Percentiles rank a stretch among this genome's conserved stretches.
phyloP scores from a whole-genome alignment of 2,113 vertebrate species.

The Spheniscus mendiculus region DNA sequence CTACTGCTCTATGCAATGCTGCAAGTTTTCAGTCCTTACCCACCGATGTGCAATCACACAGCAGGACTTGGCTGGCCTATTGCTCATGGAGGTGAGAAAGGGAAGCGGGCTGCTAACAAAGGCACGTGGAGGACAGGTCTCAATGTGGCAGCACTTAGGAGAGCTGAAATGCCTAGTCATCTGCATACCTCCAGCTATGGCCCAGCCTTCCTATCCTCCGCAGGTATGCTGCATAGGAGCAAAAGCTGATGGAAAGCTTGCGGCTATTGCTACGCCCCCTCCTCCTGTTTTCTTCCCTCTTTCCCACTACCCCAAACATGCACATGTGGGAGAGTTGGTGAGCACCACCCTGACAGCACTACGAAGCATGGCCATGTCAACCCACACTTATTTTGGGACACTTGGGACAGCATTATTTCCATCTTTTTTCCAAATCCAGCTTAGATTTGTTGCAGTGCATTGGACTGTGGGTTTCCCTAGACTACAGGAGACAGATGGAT shows the following conservation, averaged over 20 bases:
- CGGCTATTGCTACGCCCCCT: background rate
- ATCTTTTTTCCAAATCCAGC: background rate
- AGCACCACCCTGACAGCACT: background rate
- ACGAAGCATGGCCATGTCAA: background rate
- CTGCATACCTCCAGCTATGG: background rate
- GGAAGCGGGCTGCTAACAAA: background rate
- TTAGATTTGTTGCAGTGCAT: background rate
- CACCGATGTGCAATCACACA: background rate
- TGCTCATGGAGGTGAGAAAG: background rate
- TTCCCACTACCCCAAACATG: rapidly evolving
- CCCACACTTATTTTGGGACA: background rate
- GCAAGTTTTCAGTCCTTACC: background rate
- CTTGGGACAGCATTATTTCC: background rate
- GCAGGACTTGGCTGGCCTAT: background rate
- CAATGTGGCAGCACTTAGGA: background rate
- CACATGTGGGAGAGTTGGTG: background rate
- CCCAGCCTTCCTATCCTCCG: background rate
- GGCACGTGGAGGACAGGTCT: background rate
- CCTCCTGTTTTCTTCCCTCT: background rate
- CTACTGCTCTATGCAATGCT: background rate
- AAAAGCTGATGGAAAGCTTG: background rate
- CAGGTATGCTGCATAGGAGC: background rate
- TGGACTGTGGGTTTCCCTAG: background rate
- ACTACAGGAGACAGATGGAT: background rate
- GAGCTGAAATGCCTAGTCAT: background rate